phyloP scores from a whole-genome alignment of 2,888 invertebrate species.

The Agrochola lota region DNA sequence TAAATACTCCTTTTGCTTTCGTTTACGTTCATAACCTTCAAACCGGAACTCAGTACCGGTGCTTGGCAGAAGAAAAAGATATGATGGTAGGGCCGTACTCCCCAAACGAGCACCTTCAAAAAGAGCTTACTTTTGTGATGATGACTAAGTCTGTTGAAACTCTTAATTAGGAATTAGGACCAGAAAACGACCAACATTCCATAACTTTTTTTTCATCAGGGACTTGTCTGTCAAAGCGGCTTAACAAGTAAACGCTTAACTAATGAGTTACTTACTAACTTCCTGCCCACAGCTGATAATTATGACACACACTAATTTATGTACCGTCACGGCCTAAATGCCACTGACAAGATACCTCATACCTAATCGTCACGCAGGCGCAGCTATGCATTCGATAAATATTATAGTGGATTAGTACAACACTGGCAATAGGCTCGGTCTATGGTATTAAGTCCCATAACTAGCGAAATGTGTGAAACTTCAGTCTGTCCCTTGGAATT shows the following conservation, averaged over 20 bases:
- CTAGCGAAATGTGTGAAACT: not conserved
- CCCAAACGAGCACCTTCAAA: not conserved
- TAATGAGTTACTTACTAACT: constrained; percentile 32
- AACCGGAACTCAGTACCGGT: too few relatives aligned
- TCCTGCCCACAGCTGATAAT: constrained; percentile 46
- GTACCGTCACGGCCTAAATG: constrained; percentile 46
- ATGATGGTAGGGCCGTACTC: too few relatives aligned
- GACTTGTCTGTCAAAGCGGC: constrained; percentile 7
- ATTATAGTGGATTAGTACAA: not conserved
- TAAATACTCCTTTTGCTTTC: too few relatives aligned
- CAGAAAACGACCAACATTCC: not conserved
- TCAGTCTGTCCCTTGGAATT: not conserved
- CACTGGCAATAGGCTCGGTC: not conserved
- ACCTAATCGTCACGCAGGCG: constrained; percentile 18
- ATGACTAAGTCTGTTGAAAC: not conserved
- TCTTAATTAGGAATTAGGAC: not conserved
- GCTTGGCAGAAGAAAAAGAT: too few relatives aligned
- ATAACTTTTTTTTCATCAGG: not conserved
- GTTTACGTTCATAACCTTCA: too few relatives aligned
- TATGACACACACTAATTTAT: constrained; percentile 44
- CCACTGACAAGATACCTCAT: constrained; percentile 32
- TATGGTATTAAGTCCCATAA: not conserved
- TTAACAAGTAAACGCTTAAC: constrained; percentile 15
- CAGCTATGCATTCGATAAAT: constrained; percentile 6
- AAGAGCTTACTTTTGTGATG: too few relatives aligned